Conservation (phyloP, 2,113 vertebrate genomes). For the Peucedramus taeniatus region DNA sequence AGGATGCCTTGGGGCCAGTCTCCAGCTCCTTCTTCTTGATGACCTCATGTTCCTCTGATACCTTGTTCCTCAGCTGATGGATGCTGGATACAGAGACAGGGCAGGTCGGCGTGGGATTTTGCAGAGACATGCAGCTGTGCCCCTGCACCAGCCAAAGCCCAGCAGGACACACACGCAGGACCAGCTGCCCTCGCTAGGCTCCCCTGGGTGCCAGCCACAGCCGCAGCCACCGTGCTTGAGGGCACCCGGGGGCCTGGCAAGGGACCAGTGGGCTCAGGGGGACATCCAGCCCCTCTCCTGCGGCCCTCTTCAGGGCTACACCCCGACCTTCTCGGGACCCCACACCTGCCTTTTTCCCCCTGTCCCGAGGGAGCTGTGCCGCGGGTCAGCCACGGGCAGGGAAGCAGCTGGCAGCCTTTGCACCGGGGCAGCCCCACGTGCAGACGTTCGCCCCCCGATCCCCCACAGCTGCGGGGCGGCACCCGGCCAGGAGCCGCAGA, state of each 20-base stretch:
- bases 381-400: too few relatives aligned
- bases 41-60: constrained; percentile 84
- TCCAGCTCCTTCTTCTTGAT: constrained; percentile 88
- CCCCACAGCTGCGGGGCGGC: background rate
- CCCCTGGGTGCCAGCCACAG: background rate
- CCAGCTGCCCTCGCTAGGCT: background rate
- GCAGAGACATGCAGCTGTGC: background rate
- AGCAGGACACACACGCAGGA: background rate
- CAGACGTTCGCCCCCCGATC: background rate
- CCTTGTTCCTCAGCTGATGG: constrained; percentile 84
- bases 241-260: fast-evolving
- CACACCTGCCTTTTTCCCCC: fast-evolving
- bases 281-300: too few relatives aligned
- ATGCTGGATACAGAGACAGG: constrained; percentile 72
- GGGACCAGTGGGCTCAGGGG: fast-evolving
- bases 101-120: background rate
- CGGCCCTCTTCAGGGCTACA: background rate
- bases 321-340: background rate
- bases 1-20: constrained; percentile 85
- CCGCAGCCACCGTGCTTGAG: background rate
- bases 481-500: background rate
- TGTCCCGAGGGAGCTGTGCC: background rate
- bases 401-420: background rate
- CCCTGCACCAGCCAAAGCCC: background rate
- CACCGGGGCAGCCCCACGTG: background rate